Evolutionary conservation across 1,140 invertebrate species (phyloP).

Genomic region (Theocolax elegans): DNA sequence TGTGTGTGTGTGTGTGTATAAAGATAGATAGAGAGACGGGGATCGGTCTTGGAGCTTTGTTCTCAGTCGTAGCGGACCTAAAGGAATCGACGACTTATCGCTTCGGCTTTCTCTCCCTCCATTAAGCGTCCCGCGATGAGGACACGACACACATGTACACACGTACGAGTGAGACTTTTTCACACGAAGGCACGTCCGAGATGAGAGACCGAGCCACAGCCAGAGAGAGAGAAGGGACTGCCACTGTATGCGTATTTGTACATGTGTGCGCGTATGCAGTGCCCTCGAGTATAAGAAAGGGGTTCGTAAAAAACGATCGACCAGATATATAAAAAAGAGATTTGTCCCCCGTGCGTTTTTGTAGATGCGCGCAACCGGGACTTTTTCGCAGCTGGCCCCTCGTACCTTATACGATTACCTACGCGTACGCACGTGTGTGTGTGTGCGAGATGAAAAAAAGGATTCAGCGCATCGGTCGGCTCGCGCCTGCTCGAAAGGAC

Average conservation of each 20-base stretch:
- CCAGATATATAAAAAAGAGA: constrained; percentile 56
- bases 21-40: constrained; percentile 9
- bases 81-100: constrained; percentile 42
- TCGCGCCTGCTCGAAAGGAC: constrained; percentile 65
- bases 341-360: constrained; percentile 47
- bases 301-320: constrained; percentile 63
- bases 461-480: constrained; percentile 57
- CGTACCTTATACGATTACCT: constrained; percentile 45
- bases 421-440: too few relatives aligned
- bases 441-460: constrained; percentile 53
- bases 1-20: not conserved
- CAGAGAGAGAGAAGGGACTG: constrained; percentile 14
- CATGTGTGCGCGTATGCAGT: not conserved
- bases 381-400: constrained; percentile 66
- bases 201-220: constrained; percentile 2
- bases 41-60: constrained; percentile 17
- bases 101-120: constrained; percentile 41
- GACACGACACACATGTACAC: constrained; percentile 42
- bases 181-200: constrained; percentile 32
- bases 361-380: constrained; percentile 39
- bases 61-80: not conserved
- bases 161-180: constrained; percentile 40
- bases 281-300: constrained; percentile 52
- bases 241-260: not conserved
- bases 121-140: constrained; percentile 27